These are phyloP conservation scores for Xenopus laevis DNA, from an alignment of 2,113 vertebrate genomes.

Conservation along the genomic window DNA sequence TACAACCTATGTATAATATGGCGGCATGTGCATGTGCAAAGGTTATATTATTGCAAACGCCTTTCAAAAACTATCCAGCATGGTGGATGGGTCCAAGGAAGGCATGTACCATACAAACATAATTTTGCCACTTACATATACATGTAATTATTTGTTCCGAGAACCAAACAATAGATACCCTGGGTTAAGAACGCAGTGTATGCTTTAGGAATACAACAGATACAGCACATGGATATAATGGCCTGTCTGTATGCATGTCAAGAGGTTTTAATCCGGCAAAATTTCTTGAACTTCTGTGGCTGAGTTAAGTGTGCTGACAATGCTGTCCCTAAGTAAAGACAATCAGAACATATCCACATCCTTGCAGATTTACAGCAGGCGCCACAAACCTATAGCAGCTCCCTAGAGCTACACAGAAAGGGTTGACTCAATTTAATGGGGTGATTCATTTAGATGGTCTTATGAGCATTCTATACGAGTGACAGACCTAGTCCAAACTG, in stretches of 20 bases:
- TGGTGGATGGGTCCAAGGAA: too few relatives aligned
- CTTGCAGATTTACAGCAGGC: not conserved
- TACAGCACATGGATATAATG: not conserved
- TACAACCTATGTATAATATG: too few relatives aligned
- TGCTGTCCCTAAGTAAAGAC: not conserved
- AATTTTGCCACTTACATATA: too few relatives aligned
- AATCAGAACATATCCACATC: not conserved
- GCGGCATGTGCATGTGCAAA: too few relatives aligned
- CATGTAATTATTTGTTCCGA: too few relatives aligned
- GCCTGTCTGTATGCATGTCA: not conserved
- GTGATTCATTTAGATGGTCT: conserved; percentile 42
- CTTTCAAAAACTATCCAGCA: too few relatives aligned
- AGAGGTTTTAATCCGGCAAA: not conserved
- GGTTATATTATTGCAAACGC: too few relatives aligned
- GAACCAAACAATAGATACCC: too few relatives aligned
- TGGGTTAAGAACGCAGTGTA: too few relatives aligned
- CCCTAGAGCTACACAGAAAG: conserved; percentile 14
- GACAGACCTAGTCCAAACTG: conserved; percentile 35
- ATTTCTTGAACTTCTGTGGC: not conserved
- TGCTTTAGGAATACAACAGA: not conserved
- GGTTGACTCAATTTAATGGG: conserved; percentile 38
- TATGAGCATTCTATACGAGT: conserved; percentile 40
- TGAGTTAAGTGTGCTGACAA: not conserved
- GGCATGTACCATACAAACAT: too few relatives aligned
- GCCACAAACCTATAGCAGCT: not conserved